Evolutionary conservation across 2,113 vertebrate species (phyloP).

Genomic region (Hippoglossus stenolepis): DNA sequence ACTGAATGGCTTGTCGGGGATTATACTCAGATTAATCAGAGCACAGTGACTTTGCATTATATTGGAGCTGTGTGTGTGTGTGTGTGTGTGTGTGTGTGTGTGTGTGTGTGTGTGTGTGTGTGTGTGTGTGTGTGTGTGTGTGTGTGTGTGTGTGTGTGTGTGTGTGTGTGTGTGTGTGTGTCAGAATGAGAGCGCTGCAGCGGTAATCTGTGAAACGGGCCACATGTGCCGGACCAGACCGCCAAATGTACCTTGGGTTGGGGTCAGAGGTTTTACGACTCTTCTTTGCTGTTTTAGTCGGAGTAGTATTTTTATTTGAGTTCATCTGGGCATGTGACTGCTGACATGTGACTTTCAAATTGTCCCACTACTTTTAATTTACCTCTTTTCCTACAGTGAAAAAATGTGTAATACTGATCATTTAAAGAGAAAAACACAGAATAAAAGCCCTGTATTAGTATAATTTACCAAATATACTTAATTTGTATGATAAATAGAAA

Average conservation of each 20-base stretch:
- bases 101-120: conserved; percentile 44
- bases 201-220: conserved; percentile 68
- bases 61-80: conserved; percentile 41
- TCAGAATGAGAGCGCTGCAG: conserved; percentile 41
- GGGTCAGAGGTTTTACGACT: conserved; percentile 15
- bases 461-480: too few relatives aligned
- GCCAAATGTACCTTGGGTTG: conserved; percentile 43
- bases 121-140: conserved; percentile 51
- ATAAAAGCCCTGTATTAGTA: too few relatives aligned
- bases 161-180: conserved; percentile 41
- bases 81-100: conserved; percentile 50
- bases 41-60: conserved; percentile 70
- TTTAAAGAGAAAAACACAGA: too few relatives aligned
- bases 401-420: too few relatives aligned
- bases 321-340: background rate
- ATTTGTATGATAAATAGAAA: too few relatives aligned
- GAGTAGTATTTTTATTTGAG: conserved; percentile 5
- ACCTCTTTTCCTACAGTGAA: too few relatives aligned
- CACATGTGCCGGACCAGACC: conserved; percentile 39
- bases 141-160: conserved; percentile 28
- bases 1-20: conserved; percentile 64
- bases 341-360: too few relatives aligned
- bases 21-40: conserved; percentile 75
- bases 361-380: too few relatives aligned
- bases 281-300: background rate